Evolutionary conservation across 2,113 vertebrate genomes (phyloP).

Genomic region (Hippolais icterina): DNA sequence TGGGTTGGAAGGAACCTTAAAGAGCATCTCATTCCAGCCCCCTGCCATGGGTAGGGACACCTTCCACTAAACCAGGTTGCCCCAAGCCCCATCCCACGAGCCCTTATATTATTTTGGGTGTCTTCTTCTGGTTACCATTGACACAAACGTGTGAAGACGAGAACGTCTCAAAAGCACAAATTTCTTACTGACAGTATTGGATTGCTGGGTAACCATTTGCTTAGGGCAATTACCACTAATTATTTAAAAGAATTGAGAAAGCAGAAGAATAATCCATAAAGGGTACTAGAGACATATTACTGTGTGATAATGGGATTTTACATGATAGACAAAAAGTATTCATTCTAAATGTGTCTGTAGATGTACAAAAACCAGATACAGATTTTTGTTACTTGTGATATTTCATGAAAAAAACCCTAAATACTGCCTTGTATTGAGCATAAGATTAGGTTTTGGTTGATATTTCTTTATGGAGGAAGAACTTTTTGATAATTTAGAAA

Average conservation of each 20-base stretch:
- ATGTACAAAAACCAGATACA: background rate
- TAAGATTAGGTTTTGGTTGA: background rate
- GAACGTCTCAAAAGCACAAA: background rate
- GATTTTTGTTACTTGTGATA: background rate
- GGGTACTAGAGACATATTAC: background rate
- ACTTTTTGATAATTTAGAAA: background rate
- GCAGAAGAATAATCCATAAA: conserved; percentile 26
- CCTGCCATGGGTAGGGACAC: background rate
- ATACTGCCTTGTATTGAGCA: background rate
- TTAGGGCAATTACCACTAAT: conserved; percentile 54
- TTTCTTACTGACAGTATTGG: background rate
- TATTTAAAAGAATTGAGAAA: conserved; percentile 50
- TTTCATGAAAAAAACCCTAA: background rate
- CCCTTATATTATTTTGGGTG: background rate
- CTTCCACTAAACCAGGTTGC: too few relatives aligned
- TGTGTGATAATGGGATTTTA: conserved; percentile 21
- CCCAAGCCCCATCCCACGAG: background rate
- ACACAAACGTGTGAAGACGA: background rate
- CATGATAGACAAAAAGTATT: background rate
- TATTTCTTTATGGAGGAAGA: conserved; percentile 4
- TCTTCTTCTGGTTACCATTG: background rate
- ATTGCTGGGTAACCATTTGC: conserved; percentile 34
- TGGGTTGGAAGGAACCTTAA: background rate
- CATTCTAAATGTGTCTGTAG: background rate
- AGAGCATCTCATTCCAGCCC: background rate